Conservation (phyloP, 2,797 vertebrate species). For the Gymnopithys bicolor region DNA sequence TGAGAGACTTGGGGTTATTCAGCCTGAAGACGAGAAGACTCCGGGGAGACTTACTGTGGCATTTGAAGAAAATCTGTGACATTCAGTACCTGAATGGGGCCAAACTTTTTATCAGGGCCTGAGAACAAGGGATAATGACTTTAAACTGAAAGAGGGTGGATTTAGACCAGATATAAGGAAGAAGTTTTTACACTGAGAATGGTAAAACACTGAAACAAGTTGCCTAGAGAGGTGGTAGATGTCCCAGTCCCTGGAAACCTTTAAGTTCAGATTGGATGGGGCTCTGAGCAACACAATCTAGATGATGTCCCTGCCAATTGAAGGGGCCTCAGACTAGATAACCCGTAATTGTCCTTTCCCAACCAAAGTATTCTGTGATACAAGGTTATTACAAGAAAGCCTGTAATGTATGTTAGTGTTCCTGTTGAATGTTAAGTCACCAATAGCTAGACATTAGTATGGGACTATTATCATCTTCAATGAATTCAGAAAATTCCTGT, state of each 20-base stretch:
- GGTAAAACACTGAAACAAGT: background rate
- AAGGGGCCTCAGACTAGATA: background rate
- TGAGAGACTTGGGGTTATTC: background rate
- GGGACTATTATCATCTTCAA: background rate
- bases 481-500: background rate
- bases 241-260: background rate
- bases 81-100: background rate
- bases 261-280: background rate
- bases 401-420: background rate
- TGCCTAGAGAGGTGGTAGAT: background rate
- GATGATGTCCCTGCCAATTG: background rate
- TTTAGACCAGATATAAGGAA: background rate
- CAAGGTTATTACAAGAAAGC: background rate
- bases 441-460: background rate
- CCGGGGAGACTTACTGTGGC: background rate
- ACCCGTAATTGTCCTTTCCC: background rate
- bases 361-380: background rate
- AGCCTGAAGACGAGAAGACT: background rate
- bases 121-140: background rate
- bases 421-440: background rate
- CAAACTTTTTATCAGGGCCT: background rate
- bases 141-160: background rate
- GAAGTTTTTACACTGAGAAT: background rate
- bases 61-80: background rate
- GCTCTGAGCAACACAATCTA: background rate